phyloP scores from a whole-genome alignment of 2,888 invertebrate species.

The Proisotoma minuta region DNA sequence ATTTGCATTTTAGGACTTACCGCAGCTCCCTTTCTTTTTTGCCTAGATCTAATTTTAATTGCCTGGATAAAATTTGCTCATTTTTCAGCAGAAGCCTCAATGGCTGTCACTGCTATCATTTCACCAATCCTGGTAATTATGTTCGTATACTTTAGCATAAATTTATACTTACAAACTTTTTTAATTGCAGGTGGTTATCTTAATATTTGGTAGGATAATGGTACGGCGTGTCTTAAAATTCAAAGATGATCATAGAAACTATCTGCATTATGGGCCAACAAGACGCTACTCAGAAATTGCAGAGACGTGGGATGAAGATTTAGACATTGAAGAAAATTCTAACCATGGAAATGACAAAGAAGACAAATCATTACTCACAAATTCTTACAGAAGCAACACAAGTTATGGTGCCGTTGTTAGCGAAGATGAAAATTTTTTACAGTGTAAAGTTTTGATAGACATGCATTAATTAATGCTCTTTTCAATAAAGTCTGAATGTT shows the following conservation, averaged over 20 bases:
- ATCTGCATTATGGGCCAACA: conserved; percentile 14
- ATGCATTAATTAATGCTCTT: no score
- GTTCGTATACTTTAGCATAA: no score
- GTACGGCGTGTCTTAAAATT: conserved; percentile 21
- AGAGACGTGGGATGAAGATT: conserved; percentile 27
- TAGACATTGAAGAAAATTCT: background rate
- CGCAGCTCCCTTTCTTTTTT: conserved; percentile 30
- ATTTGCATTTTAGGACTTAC: conserved; percentile 27
- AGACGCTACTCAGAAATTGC: conserved; percentile 35
- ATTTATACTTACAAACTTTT: background rate
- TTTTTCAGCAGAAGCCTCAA: conserved; percentile 19
- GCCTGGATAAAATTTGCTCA: conserved; percentile 34
- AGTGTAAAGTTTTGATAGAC: background rate
- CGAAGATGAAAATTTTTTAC: background rate
- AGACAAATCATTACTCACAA: conserved; percentile 12
- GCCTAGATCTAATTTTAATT: conserved; percentile 31
- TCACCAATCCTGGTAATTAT: conserved; percentile 17
- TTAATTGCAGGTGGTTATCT: conserved; percentile 12
- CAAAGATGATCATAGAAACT: background rate
- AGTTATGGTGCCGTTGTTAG: conserved; percentile 4
- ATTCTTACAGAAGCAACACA: background rate
- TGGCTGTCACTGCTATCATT: conserved; percentile 30
- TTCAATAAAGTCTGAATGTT: no score
- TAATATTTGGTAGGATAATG: conserved; percentile 21
- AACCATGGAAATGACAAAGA: no score